phyloP scores from a whole-genome alignment of 2,888 invertebrate species.

The Prosapia bicincta region DNA sequence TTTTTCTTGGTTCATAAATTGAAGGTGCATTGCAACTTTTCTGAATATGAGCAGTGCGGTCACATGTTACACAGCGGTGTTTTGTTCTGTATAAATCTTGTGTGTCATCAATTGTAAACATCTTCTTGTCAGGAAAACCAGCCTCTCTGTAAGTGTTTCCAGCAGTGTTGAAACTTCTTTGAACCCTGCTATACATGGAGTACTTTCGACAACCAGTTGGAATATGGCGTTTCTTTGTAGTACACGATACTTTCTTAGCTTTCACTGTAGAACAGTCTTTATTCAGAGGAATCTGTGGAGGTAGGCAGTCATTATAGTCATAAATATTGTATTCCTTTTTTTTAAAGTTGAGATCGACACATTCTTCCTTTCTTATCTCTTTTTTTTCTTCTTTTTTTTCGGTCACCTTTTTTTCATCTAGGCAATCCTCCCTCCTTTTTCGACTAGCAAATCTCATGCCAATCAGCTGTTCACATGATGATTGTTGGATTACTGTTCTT shows the following conservation, averaged over 20 bases:
- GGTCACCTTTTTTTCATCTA: neutral
- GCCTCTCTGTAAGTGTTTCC: neutral
- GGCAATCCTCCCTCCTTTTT: neutral
- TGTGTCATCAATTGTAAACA: neutral
- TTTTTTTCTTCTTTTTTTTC: neutral
- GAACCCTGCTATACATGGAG: neutral
- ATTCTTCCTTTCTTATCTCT: neutral
- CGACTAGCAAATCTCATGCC: neutral
- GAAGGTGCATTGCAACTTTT: too few species aligned
- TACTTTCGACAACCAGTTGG: neutral
- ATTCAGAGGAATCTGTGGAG: neutral
- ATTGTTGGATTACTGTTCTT: neutral
- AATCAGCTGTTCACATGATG: neutral
- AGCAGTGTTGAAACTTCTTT: neutral
- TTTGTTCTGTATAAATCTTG: neutral
- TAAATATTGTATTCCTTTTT: neutral
- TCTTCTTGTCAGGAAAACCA: neutral
- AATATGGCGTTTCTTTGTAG: neutral
- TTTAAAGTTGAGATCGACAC: neutral
- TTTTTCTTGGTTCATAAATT: too few species aligned
- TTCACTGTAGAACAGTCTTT: neutral
- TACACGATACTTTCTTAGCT: neutral
- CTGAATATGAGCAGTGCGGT: neutral
- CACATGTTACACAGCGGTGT: neutral
- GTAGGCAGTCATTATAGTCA: neutral